Conservation (phyloP, 2,113 vertebrate species). For the Chaetodon trifascialis region DNA sequence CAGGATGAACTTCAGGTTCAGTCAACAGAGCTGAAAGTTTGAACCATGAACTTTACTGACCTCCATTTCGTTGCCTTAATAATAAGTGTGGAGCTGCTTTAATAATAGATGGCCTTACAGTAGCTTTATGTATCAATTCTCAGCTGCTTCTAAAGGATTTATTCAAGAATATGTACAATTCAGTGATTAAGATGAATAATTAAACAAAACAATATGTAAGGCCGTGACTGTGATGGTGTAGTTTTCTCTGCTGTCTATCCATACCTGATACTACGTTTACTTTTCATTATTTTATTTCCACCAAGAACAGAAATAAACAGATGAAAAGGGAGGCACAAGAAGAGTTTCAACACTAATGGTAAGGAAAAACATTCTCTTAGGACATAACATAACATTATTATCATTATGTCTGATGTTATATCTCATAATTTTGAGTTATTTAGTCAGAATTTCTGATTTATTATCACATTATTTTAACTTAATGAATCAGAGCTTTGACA, state of each 20-base stretch:
- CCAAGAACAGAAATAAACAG: too few relatives aligned
- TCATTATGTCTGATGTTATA: not conserved
- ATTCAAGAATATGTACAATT: conserved; percentile 58
- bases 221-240: not conserved
- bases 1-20: conserved; percentile 42
- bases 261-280: conserved; percentile 4
- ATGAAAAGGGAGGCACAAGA: too few relatives aligned
- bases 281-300: not conserved
- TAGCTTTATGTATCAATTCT: conserved; percentile 57
- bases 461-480: not conserved
- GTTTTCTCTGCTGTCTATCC: not conserved
- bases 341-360: too few relatives aligned
- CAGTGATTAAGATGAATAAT: conserved; percentile 53
- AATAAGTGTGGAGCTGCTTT: conserved; percentile 36
- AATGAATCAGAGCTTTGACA: not conserved
- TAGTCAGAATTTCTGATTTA: not conserved
- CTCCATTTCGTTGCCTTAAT: conserved; percentile 11
- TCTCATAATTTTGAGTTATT: not conserved
- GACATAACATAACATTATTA: too few relatives aligned
- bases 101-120: conserved; percentile 55
- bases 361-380: too few relatives aligned
- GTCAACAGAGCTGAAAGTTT: conserved; percentile 39
- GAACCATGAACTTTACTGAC: conserved; percentile 42
- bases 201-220: conserved; percentile 36
- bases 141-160: conserved; percentile 44